These are phyloP conservation scores for Oegoconia quadripuncta DNA, from an alignment of 2,888 invertebrate genomes.

Conservation along the genomic window DNA sequence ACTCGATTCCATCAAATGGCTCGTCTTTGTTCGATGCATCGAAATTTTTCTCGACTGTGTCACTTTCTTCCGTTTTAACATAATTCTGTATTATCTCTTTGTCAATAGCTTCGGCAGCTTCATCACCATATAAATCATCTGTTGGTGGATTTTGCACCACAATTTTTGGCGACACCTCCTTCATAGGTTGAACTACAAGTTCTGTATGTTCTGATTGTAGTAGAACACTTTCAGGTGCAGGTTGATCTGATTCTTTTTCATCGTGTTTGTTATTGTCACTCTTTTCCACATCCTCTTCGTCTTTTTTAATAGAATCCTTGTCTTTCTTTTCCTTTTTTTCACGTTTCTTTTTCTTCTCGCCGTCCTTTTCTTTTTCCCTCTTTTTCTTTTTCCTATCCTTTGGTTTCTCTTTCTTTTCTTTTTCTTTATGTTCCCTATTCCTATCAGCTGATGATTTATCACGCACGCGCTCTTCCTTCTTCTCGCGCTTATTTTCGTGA, in stretches of 20 bases:
- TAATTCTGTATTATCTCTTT: conserved; percentile 79
- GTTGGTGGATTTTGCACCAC: conserved; percentile 32
- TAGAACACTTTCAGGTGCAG: conserved; percentile 28
- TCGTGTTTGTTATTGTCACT: conserved; percentile 38
- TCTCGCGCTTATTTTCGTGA: conserved; percentile 74
- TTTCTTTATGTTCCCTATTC: conserved; percentile 77
- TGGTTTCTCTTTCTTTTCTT: conserved; percentile 71
- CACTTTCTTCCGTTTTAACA: conserved; percentile 59
- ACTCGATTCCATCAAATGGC: conserved; percentile 77
- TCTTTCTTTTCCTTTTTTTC: conserved; percentile 79
- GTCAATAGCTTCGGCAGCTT: conserved; percentile 75
- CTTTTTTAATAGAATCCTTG: conserved; percentile 52
- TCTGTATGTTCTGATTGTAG: conserved; percentile 33
- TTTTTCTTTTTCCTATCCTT: conserved; percentile 66
- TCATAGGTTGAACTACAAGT: conserved; percentile 24
- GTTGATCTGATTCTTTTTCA: conserved; percentile 36
- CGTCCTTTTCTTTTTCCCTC: conserved; percentile 63
- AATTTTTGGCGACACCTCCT: conserved; percentile 27
- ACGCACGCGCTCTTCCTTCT: conserved; percentile 68
- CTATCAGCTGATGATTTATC: conserved; percentile 67
- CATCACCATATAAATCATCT: conserved; percentile 75
- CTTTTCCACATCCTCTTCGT: conserved; percentile 44
- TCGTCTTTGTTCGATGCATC: conserved; percentile 69
- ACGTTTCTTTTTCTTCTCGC: conserved; percentile 72
- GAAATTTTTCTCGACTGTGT: conserved; percentile 36